A percentile compares a stretch with the other conserved stretches of the same genome.
phyloP scores from a whole-genome alignment of 1,140 invertebrate genomes.

The Listronotus oregonensis region DNA sequence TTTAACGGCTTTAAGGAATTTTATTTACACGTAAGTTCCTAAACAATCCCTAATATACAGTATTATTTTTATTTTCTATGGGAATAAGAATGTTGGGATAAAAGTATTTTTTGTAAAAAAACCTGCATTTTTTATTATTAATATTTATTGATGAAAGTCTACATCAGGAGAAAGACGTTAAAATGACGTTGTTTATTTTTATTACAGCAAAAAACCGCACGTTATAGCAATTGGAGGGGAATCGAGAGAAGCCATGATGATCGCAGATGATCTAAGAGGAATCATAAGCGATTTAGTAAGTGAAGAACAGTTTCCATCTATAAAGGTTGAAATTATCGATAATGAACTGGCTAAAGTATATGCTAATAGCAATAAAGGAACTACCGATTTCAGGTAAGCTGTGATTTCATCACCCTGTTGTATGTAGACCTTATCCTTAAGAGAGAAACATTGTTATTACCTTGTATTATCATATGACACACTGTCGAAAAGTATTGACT shows the following conservation, averaged over 20 bases:
- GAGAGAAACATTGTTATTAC: no score
- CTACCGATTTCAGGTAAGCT: slow-evolving; percentile 70
- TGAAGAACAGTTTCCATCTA: slow-evolving; percentile 85
- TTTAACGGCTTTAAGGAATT: slow-evolving; percentile 78
- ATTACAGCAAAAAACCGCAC: slow-evolving; percentile 82
- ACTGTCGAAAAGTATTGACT: neutral
- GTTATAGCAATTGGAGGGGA: slow-evolving; percentile 90
- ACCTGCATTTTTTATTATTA: no score
- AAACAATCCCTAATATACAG: no score
- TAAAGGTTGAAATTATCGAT: slow-evolving; percentile 90
- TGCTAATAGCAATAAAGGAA: slow-evolving; percentile 86
- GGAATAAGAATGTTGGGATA: no score
- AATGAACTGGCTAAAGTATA: slow-evolving; percentile 92
- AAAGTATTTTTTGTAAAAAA: no score
- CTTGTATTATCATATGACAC: neutral
- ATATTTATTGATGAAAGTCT: neutral
- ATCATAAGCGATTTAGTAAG: slow-evolving; percentile 77
- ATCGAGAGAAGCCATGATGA: slow-evolving; percentile 83
- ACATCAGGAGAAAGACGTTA: neutral
- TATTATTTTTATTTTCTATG: no score
- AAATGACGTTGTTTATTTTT: neutral
- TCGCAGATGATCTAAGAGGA: slow-evolving; percentile 83
- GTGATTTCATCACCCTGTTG: no score
- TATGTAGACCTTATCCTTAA: no score
- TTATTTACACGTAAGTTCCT: slow-evolving; percentile 71